Evolutionary conservation across 2,113 vertebrate species (phyloP), one percentile per base, ranked within the genome.

Genomic region (Cygnus atratus): DNA sequence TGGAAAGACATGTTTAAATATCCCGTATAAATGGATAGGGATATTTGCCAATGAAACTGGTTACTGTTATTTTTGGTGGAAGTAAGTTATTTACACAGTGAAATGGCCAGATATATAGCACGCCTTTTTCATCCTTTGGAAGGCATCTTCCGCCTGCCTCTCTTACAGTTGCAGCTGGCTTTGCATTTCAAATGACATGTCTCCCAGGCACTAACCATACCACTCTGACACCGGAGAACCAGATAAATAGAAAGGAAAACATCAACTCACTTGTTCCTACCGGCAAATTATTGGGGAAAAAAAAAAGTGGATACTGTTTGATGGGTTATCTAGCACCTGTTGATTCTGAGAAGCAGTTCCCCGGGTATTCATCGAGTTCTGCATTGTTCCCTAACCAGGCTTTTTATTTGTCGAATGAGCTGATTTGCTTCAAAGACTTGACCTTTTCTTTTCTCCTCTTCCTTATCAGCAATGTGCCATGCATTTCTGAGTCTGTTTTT

Each of bases 371-470:
- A 88, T 13, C 46, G 91, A 81, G 37, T 95, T 97, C 95, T 98
- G 77, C 3, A 66, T 90, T 48, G 10, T 66, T 93, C 29, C 91
- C 77, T 95, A 85, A 25, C 76, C 71, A 7, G 97, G 90, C 44
- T 98, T 98, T 97, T 98, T 98, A 61, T 96, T 95, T 31, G 92
- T 62, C 3, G 86, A 84, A 67, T 96, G 98, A 28, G 95, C 31
- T 54, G 18, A 76, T 74, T 8, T 96, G 84, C 46, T 95, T 97
- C 84, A 98, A 98, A 92, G 82, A 97, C 54, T 97, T 97, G 71
- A 98, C 98, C 97, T 98, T 98, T 97, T 98, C 97, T 98, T 98
- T 98, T 98, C 93, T 98, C 97, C 90, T 98, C 98, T 87, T 99
- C 97, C 90, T 98, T 99, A 97, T 99, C 98, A 46, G 97, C 97